Evolutionary conservation across 2,797 vertebrate genomes (phyloP).

Genomic region (Diplodus puntazzo): DNA sequence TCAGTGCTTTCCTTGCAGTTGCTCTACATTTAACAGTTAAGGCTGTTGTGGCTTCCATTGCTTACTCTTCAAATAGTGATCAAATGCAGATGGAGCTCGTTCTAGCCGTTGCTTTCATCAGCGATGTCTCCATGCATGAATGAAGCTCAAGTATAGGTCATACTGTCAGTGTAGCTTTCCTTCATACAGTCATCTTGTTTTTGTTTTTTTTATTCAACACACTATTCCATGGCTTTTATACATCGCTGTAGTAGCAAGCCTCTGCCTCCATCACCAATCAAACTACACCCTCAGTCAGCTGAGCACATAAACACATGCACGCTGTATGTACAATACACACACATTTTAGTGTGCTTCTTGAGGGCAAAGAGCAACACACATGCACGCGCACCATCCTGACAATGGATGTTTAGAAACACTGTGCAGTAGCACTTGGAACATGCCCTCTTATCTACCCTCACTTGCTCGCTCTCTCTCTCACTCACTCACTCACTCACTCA

Average conservation of each 20-base stretch:
- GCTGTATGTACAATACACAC: conserved; percentile 23
- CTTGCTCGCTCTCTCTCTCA: conserved; percentile 9
- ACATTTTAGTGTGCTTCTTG: conserved; percentile 19
- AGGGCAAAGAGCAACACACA: conserved; percentile 7
- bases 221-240: conserved; percentile 48
- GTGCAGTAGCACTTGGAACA: conserved; percentile 49
- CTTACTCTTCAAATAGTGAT: conserved; percentile 20
- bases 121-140: conserved; percentile 18
- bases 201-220: conserved; percentile 20
- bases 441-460: conserved; percentile 52
- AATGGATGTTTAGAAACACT: conserved; percentile 58
- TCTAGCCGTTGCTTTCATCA: conserved; percentile 19
- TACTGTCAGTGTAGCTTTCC: conserved; percentile 31
- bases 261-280: conserved; percentile 64
- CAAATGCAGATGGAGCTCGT: conserved; percentile 15
- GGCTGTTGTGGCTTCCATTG: conserved; percentile 39
- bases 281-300: conserved; percentile 58
- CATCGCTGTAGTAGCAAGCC: conserved; percentile 78
- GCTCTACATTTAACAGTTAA: conserved; percentile 66
- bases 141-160: conserved; percentile 16
- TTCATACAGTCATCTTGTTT: conserved; percentile 29
- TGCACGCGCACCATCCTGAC: conserved; percentile 11
- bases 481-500: no score
- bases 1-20: conserved; percentile 53
- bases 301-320: conserved; percentile 39